These are phyloP conservation scores for Petaurus breviceps DNA, from an alignment of 2,113 vertebrate species.

Conservation along the genomic window DNA sequence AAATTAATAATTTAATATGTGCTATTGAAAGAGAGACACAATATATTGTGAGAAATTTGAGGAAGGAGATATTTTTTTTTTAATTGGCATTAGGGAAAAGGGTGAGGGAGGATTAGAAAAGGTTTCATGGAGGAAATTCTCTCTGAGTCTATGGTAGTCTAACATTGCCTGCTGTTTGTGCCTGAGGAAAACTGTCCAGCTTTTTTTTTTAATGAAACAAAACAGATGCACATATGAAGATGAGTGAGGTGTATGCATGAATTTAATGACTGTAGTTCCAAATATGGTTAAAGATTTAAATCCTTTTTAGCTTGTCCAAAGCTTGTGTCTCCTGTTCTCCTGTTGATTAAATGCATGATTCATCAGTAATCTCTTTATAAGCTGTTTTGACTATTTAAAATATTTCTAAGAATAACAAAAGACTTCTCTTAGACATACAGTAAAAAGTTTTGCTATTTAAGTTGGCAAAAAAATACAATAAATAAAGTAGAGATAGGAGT, in stretches of 20 bases:
- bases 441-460: constrained; percentile 38
- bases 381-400: constrained; percentile 61
- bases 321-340: constrained; percentile 18
- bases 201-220: background rate
- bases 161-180: background rate
- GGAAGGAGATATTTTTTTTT: background rate
- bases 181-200: background rate
- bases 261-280: constrained; percentile 45
- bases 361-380: constrained; percentile 52
- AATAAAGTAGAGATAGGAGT: background rate
- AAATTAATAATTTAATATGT: background rate
- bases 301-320: constrained; percentile 48
- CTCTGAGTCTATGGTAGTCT: background rate
- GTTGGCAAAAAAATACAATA: background rate
- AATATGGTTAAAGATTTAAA: constrained; percentile 61
- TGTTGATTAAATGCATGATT: constrained; percentile 69
- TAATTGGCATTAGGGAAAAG: background rate
- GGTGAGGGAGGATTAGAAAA: background rate
- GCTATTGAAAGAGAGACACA: background rate
- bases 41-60: background rate
- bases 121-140: background rate
- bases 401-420: constrained; percentile 41
- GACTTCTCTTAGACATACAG: constrained; percentile 46
- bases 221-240: constrained; percentile 16
- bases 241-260: background rate